phyloP scores from a whole-genome alignment of 2,888 invertebrate genomes.

The Spisula solida region DNA sequence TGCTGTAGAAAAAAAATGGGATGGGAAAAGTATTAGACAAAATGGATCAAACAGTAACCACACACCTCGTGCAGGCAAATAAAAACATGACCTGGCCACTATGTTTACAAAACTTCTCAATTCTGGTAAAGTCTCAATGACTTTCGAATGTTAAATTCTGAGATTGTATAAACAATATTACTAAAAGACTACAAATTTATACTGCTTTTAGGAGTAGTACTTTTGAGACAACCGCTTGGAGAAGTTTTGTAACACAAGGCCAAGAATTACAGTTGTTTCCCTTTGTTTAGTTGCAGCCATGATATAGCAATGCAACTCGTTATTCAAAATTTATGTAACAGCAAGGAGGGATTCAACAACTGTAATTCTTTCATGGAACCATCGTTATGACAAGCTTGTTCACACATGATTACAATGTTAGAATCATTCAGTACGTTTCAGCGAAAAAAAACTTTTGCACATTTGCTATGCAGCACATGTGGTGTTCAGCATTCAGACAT shows the following conservation, averaged over 20 bases:
- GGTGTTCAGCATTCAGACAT: not conserved
- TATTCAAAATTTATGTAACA: not conserved
- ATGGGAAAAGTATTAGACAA: slow-evolving; percentile 82
- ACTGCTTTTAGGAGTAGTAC: not conserved
- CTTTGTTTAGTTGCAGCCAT: not conserved
- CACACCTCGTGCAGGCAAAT: slow-evolving; percentile 73
- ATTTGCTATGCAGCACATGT: not conserved
- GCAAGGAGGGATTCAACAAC: not conserved
- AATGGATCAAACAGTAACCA: slow-evolving; percentile 70
- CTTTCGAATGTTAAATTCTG: not conserved
- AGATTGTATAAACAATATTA: not conserved
- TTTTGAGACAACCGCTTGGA: not conserved
- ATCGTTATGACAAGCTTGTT: not conserved
- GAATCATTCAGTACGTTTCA: not conserved
- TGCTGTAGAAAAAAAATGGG: slow-evolving; percentile 85
- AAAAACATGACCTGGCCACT: slow-evolving; percentile 37
- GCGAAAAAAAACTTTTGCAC: not conserved
- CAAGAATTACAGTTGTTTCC: slow-evolving; percentile 20
- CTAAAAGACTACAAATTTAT: not conserved
- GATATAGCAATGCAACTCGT: not conserved
- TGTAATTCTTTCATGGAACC: slow-evolving; percentile 8
- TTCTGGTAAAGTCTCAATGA: not conserved
- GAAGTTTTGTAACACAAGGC: slow-evolving; percentile 8
- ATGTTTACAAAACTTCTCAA: not conserved
- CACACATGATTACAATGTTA: slow-evolving; percentile 6